A percentile compares a stretch with the other conserved stretches of the same genome.
phyloP scores from a whole-genome alignment of 2,888 invertebrate genomes.

The Philaethria dido region DNA sequence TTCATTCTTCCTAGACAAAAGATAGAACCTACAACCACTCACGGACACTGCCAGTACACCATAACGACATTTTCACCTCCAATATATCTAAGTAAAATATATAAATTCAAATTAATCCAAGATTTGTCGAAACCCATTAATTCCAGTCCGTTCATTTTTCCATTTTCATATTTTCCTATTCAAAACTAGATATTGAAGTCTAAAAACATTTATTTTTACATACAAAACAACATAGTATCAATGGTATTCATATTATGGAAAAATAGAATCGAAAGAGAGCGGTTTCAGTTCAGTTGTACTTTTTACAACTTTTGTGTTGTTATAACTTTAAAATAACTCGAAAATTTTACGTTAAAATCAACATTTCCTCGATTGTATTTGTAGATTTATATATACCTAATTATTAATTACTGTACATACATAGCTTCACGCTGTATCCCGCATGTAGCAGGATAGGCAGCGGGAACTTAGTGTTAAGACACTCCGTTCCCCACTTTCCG shows the following conservation, averaged over 20 bases:
- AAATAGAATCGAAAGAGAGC: not conserved
- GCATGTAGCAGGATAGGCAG: no score
- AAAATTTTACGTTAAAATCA: not conserved
- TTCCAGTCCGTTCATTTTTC: constrained; percentile 3
- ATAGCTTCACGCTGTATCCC: no score
- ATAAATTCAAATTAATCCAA: not conserved
- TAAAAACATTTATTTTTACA: constrained; percentile 15
- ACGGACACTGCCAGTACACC: no score
- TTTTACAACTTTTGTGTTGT: not conserved
- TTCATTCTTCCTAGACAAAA: no score
- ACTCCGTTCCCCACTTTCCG: no score
- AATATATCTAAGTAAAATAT: not conserved
- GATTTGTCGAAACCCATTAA: not conserved
- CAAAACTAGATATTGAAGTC: constrained; percentile 8
- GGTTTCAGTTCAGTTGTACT: not conserved
- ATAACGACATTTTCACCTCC: no score
- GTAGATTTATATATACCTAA: not conserved
- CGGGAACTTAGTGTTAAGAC: no score
- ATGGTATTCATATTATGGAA: constrained; percentile 2
- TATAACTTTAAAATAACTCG: not conserved
- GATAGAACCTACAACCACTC: no score
- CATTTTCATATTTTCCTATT: constrained; percentile 7
- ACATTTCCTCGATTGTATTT: no score
- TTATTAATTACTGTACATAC: no score
- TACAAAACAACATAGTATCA: constrained; percentile 11